Percentiles rank a stretch among this genome's conserved stretches.
Evolutionary conservation across 2,113 vertebrate species (phyloP).

Genomic region (Pituophis catenifer): DNA sequence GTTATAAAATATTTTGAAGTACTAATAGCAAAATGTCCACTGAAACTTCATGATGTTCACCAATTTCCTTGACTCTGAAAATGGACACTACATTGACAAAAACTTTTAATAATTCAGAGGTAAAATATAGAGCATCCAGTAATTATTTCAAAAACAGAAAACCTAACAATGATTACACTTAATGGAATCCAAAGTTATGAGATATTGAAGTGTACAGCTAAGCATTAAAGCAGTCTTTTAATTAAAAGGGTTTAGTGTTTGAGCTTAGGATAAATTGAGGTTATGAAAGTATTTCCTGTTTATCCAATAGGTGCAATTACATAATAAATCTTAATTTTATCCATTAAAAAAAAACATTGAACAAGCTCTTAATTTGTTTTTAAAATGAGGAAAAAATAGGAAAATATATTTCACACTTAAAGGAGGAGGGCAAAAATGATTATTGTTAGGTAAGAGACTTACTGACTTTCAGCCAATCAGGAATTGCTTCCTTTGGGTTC

Average conservation of each 20-base stretch:
- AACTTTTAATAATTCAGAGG: neutral
- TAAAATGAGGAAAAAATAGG: neutral
- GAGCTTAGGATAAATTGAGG: neutral
- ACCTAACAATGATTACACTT: slow-evolving; percentile 20
- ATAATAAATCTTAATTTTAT: neutral
- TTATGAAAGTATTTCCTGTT: slow-evolving; percentile 22
- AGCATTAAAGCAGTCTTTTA: slow-evolving; percentile 22
- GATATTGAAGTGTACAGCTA: slow-evolving; percentile 20
- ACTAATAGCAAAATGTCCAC: neutral
- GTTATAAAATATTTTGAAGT: neutral
- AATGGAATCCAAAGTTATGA: slow-evolving; percentile 17
- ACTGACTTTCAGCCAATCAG: neutral
- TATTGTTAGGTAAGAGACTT: neutral
- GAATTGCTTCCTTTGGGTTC: neutral
- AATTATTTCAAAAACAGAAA: slow-evolving; percentile 22
- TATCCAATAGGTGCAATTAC: slow-evolving; percentile 10
- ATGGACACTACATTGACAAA: neutral
- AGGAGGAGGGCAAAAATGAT: neutral
- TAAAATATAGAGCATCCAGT: neutral
- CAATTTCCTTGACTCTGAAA: neutral
- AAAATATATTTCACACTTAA: neutral
- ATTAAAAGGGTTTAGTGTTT: slow-evolving; percentile 19
- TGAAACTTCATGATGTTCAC: neutral
- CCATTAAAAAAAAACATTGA: neutral
- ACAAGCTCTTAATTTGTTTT: neutral